Evolutionary conservation across 2,888 invertebrate species (phyloP), one percentile per base, ranked within the genome.

Genomic region (Apotomis betuletana): DNA sequence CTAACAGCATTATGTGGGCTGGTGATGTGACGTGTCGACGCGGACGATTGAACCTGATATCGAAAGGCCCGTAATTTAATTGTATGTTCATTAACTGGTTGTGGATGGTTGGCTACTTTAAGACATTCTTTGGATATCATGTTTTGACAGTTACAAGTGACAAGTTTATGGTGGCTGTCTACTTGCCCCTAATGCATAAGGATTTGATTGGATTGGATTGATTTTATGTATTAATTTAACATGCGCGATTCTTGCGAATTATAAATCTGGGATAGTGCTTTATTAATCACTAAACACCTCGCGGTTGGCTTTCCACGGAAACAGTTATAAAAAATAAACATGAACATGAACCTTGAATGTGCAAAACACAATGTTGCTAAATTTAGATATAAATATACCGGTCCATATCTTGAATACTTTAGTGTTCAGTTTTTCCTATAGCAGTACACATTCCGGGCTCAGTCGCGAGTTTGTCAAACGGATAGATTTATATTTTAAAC

Each of bases 1-100:
- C 77, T 85, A 84, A 84, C 82, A 81, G 81, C 83, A 85, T 84
- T 84, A 85, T 87, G 85, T 86, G 87, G 87, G 84, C 76, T 75
- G 87, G 87, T 79, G 90, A 78, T 78, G 87, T 49, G 74, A 69
- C 9, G 60, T 62, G 54, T 57, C 54, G 38, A 54, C 55, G 46
- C 55, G 55, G 54, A n/a, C 46, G 12, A 27, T 76, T 74, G 69
- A 69, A 77, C 80, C 81, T 80, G 77, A 81, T 80, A 77, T 85
- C 85, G 85, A 83, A 76, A 75, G 62, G 65, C 15, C 70, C 27
- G 55, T 55, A 64, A 57, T 57, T 41, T n/a, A 57, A 49, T 49
- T 3, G n/a, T 5, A 5, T 36, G 10, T 5, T 44, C 54, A 10
- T 63, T 52, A n/a, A 41, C 49, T 54, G 10, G 51, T 13, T 54